Percentiles rank a stretch among this genome's conserved stretches.
phyloP scores from a whole-genome alignment of 2,888 invertebrate species.

The Sphaerophoria taeniata region DNA sequence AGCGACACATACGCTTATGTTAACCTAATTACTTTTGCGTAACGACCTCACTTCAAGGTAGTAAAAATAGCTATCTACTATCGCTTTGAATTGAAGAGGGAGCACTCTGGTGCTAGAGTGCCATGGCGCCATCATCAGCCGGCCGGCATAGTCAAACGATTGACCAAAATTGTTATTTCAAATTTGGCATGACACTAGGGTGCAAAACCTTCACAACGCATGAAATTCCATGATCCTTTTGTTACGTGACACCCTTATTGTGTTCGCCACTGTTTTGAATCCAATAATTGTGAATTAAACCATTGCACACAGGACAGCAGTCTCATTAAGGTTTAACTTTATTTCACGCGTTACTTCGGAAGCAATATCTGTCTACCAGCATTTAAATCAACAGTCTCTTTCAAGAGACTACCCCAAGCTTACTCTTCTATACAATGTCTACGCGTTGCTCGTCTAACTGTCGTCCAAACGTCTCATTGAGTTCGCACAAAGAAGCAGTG shows the following conservation, averaged over 20 bases:
- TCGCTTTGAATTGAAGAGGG: constrained; percentile 1
- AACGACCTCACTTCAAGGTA: constrained; percentile 71
- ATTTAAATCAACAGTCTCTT: constrained; percentile 33
- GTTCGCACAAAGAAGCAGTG: constrained; percentile 13
- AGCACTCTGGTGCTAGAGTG: constrained; percentile 2
- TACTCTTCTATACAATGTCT: neutral
- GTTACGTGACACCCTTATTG: neutral
- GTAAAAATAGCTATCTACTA: constrained; percentile 59
- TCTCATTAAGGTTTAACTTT: constrained; percentile 17
- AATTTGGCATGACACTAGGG: neutral
- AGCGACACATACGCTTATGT: constrained; percentile 53
- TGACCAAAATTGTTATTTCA: neutral
- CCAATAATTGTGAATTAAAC: neutral
- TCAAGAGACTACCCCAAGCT: constrained; percentile 22
- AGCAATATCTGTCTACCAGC: constrained; percentile 32
- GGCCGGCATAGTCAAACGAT: neutral
- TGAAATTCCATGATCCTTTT: neutral
- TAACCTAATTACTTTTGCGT: constrained; percentile 74
- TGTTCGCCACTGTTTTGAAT: neutral
- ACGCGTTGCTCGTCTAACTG: neutral
- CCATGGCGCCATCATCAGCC: neutral
- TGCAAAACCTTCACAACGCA: neutral
- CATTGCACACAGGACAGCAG: constrained; percentile 3
- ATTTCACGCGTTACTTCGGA: constrained; percentile 27
- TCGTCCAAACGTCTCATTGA: neutral